These are phyloP conservation scores for Syndactyla subalaris DNA, from an alignment of 2,797 vertebrate species.

Conservation along the genomic window DNA sequence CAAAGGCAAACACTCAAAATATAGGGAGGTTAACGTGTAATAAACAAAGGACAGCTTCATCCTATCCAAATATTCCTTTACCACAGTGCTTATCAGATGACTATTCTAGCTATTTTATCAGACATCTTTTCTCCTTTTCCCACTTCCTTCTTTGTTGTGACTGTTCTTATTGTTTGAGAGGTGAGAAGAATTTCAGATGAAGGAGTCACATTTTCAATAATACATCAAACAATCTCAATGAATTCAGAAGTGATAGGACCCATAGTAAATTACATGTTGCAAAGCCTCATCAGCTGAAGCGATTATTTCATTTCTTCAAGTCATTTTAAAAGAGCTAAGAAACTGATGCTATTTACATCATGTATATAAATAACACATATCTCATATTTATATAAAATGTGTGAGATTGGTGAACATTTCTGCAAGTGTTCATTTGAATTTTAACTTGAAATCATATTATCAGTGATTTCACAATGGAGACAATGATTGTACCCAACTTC, in stretches of 20 bases:
- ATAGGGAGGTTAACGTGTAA: background rate
- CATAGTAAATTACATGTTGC: constrained; percentile 55
- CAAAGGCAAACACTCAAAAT: background rate
- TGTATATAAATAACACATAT: constrained; percentile 60
- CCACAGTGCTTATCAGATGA: background rate
- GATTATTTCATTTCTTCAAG: constrained; percentile 57
- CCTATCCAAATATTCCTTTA: background rate
- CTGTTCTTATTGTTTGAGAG: constrained; percentile 14
- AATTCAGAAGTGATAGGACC: constrained; percentile 46
- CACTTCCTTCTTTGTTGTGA: background rate
- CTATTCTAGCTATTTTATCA: background rate
- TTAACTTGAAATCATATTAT: constrained; percentile 45
- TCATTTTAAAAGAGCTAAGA: constrained; percentile 51
- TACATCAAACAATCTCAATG: constrained; percentile 49
- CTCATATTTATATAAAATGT: constrained; percentile 58
- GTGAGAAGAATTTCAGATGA: constrained; percentile 48
- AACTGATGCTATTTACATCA: constrained; percentile 63
- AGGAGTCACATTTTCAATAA: constrained; percentile 45
- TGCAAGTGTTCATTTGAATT: constrained; percentile 65
- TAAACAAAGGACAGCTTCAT: background rate
- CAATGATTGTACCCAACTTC: constrained; percentile 32
- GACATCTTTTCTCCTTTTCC: background rate
- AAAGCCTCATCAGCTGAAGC: constrained; percentile 56
- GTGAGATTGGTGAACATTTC: constrained; percentile 46
- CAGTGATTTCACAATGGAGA: constrained; percentile 50